These are phyloP conservation scores for Epicauta chinensis DNA, from an alignment of 1,140 invertebrate species.

Conservation along the genomic window DNA sequence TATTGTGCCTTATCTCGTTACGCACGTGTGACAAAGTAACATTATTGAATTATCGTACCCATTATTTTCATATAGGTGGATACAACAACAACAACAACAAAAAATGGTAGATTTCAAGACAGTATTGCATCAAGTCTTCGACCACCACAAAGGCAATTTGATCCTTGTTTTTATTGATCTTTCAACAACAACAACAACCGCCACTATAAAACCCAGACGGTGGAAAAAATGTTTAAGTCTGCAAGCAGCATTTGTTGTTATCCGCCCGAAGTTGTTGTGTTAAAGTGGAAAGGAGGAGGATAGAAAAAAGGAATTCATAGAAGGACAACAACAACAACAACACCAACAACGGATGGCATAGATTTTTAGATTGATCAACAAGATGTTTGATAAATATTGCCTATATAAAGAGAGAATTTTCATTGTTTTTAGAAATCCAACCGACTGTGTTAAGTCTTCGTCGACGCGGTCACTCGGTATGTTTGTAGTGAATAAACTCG, in stretches of 20 bases:
- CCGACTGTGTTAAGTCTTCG: slow-evolving; percentile 10
- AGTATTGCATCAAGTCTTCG: background rate
- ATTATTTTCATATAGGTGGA: too few relatives aligned
- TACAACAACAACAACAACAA: too few relatives aligned
- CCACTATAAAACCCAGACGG: slow-evolving; percentile 6
- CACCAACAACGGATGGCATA: slow-evolving; percentile 6
- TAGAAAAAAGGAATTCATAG: too few relatives aligned
- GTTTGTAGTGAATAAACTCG: slow-evolving; percentile 25
- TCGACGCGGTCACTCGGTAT: slow-evolving; percentile 4
- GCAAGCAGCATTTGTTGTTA: background rate
- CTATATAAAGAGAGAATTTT: too few relatives aligned
- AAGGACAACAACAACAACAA: background rate
- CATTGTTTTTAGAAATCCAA: slow-evolving; percentile 3
- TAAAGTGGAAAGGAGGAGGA: too few relatives aligned
- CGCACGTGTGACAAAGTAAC: background rate
- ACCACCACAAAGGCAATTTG: slow-evolving; percentile 7
- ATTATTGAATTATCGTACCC: too few relatives aligned
- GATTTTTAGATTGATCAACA: slow-evolving; percentile 2
- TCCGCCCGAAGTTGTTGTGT: too few relatives aligned
- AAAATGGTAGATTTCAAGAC: too few relatives aligned
- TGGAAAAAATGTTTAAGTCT: background rate
- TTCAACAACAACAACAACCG: slow-evolving; percentile 1
- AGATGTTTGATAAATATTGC: too few relatives aligned
- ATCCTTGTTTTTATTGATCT: slow-evolving; percentile 15
- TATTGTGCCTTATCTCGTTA: slow-evolving; percentile 11